Conservation (phyloP, 2,797 vertebrate species). For the Gymnopithys bicolor region DNA sequence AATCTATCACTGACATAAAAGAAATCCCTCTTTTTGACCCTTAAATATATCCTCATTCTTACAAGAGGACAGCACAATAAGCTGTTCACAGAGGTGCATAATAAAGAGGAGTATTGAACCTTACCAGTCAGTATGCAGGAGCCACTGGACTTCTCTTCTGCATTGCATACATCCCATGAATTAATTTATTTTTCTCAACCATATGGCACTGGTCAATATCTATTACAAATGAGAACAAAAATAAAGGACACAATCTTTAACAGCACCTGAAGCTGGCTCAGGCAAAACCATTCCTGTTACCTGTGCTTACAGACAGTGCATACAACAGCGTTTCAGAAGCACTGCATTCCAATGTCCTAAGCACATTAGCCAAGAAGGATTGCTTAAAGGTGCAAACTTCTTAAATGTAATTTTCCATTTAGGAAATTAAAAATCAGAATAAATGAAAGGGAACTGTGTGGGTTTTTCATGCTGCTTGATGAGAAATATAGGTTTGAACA, state of each 20-base stretch:
- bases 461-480: fast-evolving
- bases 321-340: background rate
- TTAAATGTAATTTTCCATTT: background rate
- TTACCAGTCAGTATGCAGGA: background rate
- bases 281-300: background rate
- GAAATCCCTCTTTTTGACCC: background rate
- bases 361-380: background rate
- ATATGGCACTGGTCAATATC: background rate
- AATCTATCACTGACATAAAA: background rate
- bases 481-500: background rate
- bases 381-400: background rate
- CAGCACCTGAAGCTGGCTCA: background rate
- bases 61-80: background rate
- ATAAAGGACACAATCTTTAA: background rate
- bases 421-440: background rate
- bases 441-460: background rate
- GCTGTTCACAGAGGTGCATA: background rate
- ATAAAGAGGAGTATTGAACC: background rate
- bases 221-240: background rate
- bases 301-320: background rate
- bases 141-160: background rate
- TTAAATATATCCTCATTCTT: background rate
- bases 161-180: background rate
- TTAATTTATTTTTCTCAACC: background rate
- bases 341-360: background rate